A percentile compares a stretch with the other conserved stretches of the same genome.
phyloP scores from a whole-genome alignment of 2,113 vertebrate genomes.

The Nothocercus nigrocapillus region DNA sequence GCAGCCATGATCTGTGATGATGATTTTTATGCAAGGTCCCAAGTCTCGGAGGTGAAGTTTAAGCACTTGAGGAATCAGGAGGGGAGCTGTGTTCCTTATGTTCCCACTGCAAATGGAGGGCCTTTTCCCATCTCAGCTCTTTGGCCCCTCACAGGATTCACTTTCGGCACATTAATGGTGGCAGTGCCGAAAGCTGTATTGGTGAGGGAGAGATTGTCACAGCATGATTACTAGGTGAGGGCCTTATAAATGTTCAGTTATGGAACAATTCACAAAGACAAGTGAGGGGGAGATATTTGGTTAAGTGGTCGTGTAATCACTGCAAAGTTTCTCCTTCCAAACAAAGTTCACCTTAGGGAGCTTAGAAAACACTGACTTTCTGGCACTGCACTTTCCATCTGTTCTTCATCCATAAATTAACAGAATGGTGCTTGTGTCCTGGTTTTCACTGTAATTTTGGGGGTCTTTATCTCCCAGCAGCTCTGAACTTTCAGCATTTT shows the following conservation, averaged over 20 bases:
- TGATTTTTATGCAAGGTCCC: background rate
- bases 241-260: slow-evolving; percentile 39
- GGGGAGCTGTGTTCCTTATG: background rate
- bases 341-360: background rate
- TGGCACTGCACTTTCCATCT: background rate
- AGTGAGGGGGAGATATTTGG: background rate
- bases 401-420: background rate
- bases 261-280: slow-evolving; percentile 20
- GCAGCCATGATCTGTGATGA: background rate
- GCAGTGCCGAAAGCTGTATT: background rate
- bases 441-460: rapidly evolving
- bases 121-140: background rate
- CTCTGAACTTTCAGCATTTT: background rate
- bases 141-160: background rate
- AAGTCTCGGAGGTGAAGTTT: background rate
- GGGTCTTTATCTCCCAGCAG: background rate
- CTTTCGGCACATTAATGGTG: background rate
- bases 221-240: slow-evolving; percentile 31
- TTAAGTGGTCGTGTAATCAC: slow-evolving; percentile 2
- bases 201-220: background rate
- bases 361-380: background rate
- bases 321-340: slow-evolving; percentile 32
- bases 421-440: background rate
- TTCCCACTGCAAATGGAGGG: background rate
- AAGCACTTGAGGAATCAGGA: background rate